Base-by-base conservation (phyloP, 2,113 vertebrate genomes). In the Eubucco bourcierii region DNA sequence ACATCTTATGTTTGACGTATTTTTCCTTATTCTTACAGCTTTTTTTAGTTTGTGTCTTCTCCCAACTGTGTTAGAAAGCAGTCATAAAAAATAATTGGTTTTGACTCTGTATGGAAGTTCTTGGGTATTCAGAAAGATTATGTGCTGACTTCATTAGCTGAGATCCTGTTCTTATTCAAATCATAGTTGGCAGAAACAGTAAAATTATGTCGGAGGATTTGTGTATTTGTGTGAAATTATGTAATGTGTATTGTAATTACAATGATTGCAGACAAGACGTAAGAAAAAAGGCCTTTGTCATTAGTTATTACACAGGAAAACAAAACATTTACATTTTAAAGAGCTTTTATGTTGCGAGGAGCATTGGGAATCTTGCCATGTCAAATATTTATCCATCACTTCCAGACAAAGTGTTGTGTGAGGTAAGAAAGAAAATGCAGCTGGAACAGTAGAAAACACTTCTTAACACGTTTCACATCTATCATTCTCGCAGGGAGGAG, bases 351-450 rank as follows among this genome's bases (percentile, higher is more conserved):
- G 44, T 91, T 95, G 89, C 92, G 78, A 60, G 70, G 82, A 94
- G 29, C 78, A 58, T 23, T 94, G 78, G 89, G 79, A 97, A 72
- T 93, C 86, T 72, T 90, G 85, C 88, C 90, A 70, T 44, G 94
- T 96, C 96, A 96, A 97, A 97, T 97, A 97, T 97, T 97, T 97
- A 96, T 96, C 95, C 86, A 64, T 96, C 88, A 95, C 88, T 96
- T 88, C 44, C 33, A 73, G 95, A 95, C 81, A 58, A 81, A 96
- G 53, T 64, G 80, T 86, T 96, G 58, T 80, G 89, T 95, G 94
- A 97, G 84, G 83, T 88, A 94, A 96, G 97, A 97, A 97, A 96
- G 94, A 96, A 97, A 95, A 93, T 71, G 94, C 76, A 93, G 88
- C 67, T 86, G 66, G 82, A 96, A 84, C 37, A 87, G 93, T 56